Conservation (phyloP, 2,113 vertebrate genomes). For the Pipra filicauda region DNA sequence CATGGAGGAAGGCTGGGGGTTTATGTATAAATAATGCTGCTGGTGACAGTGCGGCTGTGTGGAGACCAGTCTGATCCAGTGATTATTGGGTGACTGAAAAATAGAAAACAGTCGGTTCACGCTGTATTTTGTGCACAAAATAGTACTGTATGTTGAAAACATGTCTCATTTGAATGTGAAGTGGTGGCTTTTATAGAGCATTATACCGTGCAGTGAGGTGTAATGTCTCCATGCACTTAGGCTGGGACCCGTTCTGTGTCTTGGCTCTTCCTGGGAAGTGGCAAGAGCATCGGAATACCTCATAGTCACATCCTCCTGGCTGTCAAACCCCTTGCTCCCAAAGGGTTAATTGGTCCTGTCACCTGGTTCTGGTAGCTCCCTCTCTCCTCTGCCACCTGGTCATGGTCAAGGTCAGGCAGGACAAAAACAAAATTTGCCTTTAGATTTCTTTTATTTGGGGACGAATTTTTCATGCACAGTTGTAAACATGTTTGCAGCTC, state of each 20-base stretch:
- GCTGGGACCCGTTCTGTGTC: not conserved
- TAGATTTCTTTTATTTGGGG: not conserved
- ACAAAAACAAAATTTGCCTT: not conserved
- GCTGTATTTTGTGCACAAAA: not conserved
- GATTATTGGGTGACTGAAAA: not conserved
- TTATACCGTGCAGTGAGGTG: not conserved
- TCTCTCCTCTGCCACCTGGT: not conserved
- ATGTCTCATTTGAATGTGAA: not conserved
- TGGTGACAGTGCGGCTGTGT: not conserved
- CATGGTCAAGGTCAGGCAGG: slow-evolving; percentile 39
- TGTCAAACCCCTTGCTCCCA: not conserved
- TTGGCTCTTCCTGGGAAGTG: not conserved
- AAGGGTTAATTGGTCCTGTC: slow-evolving; percentile 11
- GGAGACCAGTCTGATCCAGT: not conserved
- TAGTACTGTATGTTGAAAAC: not conserved
- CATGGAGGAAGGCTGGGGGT: not conserved
- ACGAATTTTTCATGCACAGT: not conserved
- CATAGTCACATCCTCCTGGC: not conserved
- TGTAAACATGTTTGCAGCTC: not conserved
- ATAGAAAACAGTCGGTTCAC: not conserved
- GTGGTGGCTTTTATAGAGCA: not conserved
- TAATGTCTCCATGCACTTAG: not conserved
- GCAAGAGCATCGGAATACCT: not conserved
- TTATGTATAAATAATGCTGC: not conserved
- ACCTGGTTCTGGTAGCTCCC: not conserved